Conservation (phyloP, 1,140 invertebrate genomes). For the Drosophila albomicans region DNA sequence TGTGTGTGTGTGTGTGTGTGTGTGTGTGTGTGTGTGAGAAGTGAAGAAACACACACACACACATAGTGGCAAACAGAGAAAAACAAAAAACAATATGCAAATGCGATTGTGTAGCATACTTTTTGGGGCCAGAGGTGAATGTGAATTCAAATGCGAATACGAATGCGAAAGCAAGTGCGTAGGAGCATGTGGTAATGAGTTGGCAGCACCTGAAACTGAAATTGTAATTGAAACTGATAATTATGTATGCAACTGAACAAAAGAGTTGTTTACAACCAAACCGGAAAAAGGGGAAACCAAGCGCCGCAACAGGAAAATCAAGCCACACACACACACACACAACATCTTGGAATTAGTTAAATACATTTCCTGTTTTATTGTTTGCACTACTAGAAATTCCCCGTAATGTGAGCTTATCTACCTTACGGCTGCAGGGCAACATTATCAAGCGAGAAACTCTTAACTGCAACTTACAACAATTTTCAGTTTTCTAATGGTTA, state of each 20-base stretch:
- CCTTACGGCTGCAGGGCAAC: neutral
- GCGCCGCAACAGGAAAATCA: neutral
- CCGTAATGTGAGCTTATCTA: neutral
- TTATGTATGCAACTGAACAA: slow-evolving; percentile 23
- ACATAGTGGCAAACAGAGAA: neutral
- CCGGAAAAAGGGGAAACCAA: neutral
- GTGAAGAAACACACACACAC: neutral
- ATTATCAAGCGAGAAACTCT: neutral
- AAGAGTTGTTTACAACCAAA: neutral
- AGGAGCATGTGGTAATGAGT: slow-evolving; percentile 28
- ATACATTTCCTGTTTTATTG: slow-evolving; percentile 15
- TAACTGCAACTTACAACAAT: slow-evolving; percentile 12
- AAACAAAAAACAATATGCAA: slow-evolving; percentile 45
- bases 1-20: neutral
- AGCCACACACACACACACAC: too few relatives aligned
- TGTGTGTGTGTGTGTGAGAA: too few relatives aligned
- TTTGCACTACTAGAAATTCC: neutral
- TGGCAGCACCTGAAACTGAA: slow-evolving; percentile 13
- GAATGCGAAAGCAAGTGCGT: neutral
- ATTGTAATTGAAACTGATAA: slow-evolving; percentile 19
- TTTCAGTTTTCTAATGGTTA: slow-evolving; percentile 3
- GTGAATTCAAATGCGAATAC: neutral
- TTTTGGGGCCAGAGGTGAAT: slow-evolving; percentile 9
- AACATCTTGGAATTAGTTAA: neutral
- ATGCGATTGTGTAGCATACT: slow-evolving; percentile 41